Percentiles rank a stretch among this genome's conserved stretches.
Evolutionary conservation across 2,888 invertebrate genomes (phyloP).

Genomic region (Tinea pellionella): DNA sequence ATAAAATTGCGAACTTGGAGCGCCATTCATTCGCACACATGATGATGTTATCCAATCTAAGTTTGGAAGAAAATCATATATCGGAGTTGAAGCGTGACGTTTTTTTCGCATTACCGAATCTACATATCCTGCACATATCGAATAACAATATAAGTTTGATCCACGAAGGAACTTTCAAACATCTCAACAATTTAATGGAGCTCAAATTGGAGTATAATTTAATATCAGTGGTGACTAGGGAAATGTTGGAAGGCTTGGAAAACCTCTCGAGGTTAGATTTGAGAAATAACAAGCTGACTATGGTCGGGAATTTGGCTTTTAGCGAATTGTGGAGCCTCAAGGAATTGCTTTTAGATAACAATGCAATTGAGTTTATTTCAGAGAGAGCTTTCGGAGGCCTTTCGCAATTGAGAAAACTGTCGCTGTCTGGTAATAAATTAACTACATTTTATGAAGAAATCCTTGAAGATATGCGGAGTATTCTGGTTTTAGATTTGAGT

Average conservation of each 20-base stretch:
- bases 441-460: conserved; percentile 77
- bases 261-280: conserved; percentile 79
- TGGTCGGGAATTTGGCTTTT: conserved; percentile 84
- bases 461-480: conserved; percentile 75
- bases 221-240: conserved; percentile 79
- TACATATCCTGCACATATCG: conserved; percentile 81
- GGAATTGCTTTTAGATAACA: conserved; percentile 77
- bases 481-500: conserved; percentile 80
- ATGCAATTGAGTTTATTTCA: conserved; percentile 77
- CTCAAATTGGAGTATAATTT: conserved; percentile 83
- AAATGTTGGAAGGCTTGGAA: conserved; percentile 80
- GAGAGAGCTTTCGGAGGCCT: conserved; percentile 82
- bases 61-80: conserved; percentile 81
- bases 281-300: conserved; percentile 78
- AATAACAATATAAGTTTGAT: conserved; percentile 87
- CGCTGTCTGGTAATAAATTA: conserved; percentile 79
- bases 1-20: conserved; percentile 75
- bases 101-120: conserved; percentile 78
- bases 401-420: conserved; percentile 75
- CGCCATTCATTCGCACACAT: conserved; percentile 80
- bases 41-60: conserved; percentile 75
- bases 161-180: conserved; percentile 86
- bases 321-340: conserved; percentile 79
- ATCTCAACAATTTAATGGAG: conserved; percentile 78
- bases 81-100: conserved; percentile 78